Percentiles rank a stretch among this genome's conserved stretches.
Evolutionary conservation across 2,888 invertebrate genomes (phyloP).

Genomic region (Ectemnius cavifrons): DNA sequence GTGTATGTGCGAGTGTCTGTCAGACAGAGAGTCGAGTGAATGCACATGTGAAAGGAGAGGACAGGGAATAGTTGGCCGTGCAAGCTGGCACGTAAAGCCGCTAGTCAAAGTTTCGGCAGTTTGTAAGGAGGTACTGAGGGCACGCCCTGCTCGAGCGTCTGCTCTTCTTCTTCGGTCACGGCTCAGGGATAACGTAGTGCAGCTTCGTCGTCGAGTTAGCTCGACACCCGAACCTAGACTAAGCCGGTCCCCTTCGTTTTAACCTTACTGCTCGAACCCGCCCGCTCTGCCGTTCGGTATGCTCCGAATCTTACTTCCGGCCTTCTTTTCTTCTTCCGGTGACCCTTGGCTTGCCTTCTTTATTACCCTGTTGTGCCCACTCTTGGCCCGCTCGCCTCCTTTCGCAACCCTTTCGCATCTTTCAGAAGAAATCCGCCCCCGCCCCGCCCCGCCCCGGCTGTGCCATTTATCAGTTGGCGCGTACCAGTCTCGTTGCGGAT

Average conservation of each 20-base stretch:
- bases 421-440: constrained; percentile 30
- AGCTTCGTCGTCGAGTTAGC: constrained; percentile 60
- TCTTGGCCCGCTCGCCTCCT: constrained; percentile 34
- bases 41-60: background rate
- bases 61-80: constrained; percentile 37
- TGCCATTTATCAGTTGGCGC: constrained; percentile 8
- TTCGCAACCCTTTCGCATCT: constrained; percentile 50
- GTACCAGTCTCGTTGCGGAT: constrained; percentile 10
- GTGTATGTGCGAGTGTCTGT: too few species aligned
- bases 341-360: constrained; percentile 51
- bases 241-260: too few species aligned
- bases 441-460: constrained; percentile 6
- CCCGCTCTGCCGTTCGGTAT: constrained; percentile 16
- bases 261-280: constrained; percentile 8
- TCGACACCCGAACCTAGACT: constrained; percentile 41
- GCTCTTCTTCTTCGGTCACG: constrained; percentile 69
- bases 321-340: constrained; percentile 17
- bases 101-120: constrained; percentile 67
- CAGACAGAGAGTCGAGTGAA: constrained; percentile 7
- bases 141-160: constrained; percentile 46
- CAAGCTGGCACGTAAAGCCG: constrained; percentile 49
- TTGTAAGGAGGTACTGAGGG: constrained; percentile 63
- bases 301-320: background rate
- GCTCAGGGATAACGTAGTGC: constrained; percentile 71
- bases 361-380: constrained; percentile 65